phyloP scores from a whole-genome alignment of 2,797 vertebrate genomes.

The Pseudocheirus occidentalis region DNA sequence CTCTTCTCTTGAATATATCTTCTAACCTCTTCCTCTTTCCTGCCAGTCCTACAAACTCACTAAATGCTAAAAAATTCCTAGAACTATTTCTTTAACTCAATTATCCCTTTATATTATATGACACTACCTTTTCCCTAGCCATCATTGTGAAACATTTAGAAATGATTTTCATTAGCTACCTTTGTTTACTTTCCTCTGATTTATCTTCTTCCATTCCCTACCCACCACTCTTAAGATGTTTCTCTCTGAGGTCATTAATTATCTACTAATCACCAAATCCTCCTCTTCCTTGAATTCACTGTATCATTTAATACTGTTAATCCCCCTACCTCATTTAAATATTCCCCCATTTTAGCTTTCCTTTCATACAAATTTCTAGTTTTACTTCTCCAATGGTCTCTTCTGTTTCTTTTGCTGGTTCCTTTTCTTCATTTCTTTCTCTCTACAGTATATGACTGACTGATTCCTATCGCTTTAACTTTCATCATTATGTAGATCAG shows the following conservation, averaged over 20 bases:
- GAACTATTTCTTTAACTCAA: background rate
- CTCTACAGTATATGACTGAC: background rate
- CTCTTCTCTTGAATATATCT: background rate
- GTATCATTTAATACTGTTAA: background rate
- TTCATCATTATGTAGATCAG: no score
- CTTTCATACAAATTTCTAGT: background rate
- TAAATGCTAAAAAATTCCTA: background rate
- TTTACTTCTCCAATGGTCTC: background rate
- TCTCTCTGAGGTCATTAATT: constrained; percentile 5
- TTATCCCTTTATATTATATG: background rate
- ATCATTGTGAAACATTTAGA: background rate
- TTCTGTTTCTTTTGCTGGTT: background rate
- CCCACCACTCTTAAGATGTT: background rate
- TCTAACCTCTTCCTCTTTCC: background rate
- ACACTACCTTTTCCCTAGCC: background rate
- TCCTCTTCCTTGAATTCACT: background rate
- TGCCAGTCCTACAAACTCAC: background rate
- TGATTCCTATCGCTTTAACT: background rate
- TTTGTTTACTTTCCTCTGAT: background rate
- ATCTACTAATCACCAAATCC: background rate
- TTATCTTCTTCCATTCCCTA: background rate
- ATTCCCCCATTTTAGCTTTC: background rate
- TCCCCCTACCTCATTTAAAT: background rate
- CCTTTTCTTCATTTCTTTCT: background rate
- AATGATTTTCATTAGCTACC: background rate